Evolutionary conservation across 2,888 invertebrate species (phyloP).

Genomic region (Ypsolopha scabrella): DNA sequence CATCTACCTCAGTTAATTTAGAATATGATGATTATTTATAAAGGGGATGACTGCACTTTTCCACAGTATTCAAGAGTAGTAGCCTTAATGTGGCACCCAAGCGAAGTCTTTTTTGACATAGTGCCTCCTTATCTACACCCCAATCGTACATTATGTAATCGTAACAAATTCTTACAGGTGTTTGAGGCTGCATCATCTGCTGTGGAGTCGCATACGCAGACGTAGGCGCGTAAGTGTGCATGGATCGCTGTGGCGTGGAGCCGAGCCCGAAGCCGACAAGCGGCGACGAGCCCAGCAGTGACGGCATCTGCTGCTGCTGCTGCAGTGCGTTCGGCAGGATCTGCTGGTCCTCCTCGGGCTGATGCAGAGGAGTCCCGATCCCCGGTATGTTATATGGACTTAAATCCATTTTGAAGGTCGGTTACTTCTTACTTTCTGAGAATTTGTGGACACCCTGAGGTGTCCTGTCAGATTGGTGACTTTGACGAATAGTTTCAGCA

Average conservation of each 20-base stretch:
- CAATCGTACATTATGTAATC: no score
- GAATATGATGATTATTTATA: no score
- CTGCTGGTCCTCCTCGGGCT: constrained; percentile 91
- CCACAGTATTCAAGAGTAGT: no score
- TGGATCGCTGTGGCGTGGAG: constrained; percentile 77
- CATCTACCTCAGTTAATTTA: no score
- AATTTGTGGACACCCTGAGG: background rate
- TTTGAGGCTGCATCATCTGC: constrained; percentile 90
- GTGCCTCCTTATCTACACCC: no score
- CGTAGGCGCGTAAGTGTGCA: constrained; percentile 82
- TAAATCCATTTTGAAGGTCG: constrained; percentile 78
- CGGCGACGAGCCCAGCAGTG: constrained; percentile 72
- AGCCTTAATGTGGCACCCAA: no score
- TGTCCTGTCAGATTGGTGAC: background rate
- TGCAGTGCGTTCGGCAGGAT: constrained; percentile 88
- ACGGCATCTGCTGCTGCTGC: constrained; percentile 74
- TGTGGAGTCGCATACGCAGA: constrained; percentile 84
- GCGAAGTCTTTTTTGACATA: no score
- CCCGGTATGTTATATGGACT: constrained; percentile 93
- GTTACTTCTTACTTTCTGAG: background rate
- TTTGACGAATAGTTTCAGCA: background rate
- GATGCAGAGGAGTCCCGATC: constrained; percentile 90
- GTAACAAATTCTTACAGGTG: constrained; percentile 72
- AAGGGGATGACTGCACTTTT: no score
- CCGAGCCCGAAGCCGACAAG: constrained; percentile 73